A percentile compares a stretch with the other conserved stretches of the same genome.
Evolutionary conservation across 2,888 invertebrate species (phyloP).

Genomic region (Coelinius sp.): DNA sequence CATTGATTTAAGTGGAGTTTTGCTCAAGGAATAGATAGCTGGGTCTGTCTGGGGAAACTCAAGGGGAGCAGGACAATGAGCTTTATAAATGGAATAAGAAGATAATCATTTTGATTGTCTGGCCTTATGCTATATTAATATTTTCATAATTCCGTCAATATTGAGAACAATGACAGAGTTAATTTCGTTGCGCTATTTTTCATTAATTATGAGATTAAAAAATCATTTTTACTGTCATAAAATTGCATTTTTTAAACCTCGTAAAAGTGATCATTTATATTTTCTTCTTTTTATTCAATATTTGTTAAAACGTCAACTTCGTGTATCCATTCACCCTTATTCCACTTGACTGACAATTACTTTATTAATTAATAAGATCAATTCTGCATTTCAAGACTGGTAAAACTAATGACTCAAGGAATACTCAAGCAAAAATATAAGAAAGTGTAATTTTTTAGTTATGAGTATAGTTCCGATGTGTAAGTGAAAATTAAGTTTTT

Average conservation of each 20-base stretch:
- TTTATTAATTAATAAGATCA: background rate
- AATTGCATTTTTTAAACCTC: background rate
- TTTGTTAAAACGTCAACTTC: background rate
- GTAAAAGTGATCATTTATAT: background rate
- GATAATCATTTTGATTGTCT: no score
- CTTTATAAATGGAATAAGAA: background rate
- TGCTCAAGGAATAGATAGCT: conserved; percentile 3
- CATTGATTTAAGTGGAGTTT: background rate
- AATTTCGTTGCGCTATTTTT: background rate
- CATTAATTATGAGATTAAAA: background rate
- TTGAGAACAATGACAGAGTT: background rate
- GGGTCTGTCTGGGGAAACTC: background rate
- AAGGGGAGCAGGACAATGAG: background rate
- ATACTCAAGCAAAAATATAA: background rate
- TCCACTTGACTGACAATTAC: background rate
- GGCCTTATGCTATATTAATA: background rate
- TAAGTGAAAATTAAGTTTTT: background rate
- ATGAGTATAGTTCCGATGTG: background rate
- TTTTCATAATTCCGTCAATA: background rate
- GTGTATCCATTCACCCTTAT: background rate
- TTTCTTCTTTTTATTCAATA: background rate
- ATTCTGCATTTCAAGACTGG: conserved; percentile 2
- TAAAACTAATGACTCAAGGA: background rate
- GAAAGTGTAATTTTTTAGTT: background rate
- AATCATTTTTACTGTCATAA: background rate